Conservation (phyloP, 2,888 invertebrate species). For the Amphipyra berbera region DNA sequence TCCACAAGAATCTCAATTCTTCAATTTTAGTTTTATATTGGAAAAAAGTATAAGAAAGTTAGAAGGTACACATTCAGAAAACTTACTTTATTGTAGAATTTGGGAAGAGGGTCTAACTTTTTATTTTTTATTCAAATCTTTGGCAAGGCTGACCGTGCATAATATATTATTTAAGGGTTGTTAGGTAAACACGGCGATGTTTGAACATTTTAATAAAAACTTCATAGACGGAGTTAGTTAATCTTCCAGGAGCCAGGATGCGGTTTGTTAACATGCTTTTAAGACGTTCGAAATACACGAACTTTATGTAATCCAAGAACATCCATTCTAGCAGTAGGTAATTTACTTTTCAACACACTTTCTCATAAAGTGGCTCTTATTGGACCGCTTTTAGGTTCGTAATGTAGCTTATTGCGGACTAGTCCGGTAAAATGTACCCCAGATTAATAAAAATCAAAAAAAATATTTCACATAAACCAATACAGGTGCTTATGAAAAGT, state of each 20-base stretch:
- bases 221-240: conserved; percentile 49
- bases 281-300: conserved; percentile 10
- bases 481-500: too few relatives aligned
- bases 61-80: conserved; percentile 18
- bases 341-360: too few relatives aligned
- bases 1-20: conserved; percentile 11
- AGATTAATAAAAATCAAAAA: too few relatives aligned
- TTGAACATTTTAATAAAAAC: conserved; percentile 68
- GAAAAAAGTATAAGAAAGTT: conserved; percentile 32
- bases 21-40: conserved; percentile 27
- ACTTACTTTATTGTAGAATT: conserved; percentile 33
- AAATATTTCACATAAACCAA: too few relatives aligned
- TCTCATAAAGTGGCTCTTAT: too few relatives aligned
- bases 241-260: conserved; percentile 22
- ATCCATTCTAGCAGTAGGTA: not conserved
- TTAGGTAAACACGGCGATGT: conserved; percentile 14
- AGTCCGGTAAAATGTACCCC: too few relatives aligned
- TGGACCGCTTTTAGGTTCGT: too few relatives aligned
- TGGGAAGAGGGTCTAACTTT: conserved; percentile 26
- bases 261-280: conserved; percentile 17
- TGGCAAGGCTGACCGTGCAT: not conserved
- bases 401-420: too few relatives aligned
- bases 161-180: not conserved
- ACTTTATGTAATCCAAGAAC: conserved; percentile 19
- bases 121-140: conserved; percentile 34